These are phyloP conservation scores for Unio delphinus DNA, from an alignment of 2,888 invertebrate species.

Conservation along the genomic window DNA sequence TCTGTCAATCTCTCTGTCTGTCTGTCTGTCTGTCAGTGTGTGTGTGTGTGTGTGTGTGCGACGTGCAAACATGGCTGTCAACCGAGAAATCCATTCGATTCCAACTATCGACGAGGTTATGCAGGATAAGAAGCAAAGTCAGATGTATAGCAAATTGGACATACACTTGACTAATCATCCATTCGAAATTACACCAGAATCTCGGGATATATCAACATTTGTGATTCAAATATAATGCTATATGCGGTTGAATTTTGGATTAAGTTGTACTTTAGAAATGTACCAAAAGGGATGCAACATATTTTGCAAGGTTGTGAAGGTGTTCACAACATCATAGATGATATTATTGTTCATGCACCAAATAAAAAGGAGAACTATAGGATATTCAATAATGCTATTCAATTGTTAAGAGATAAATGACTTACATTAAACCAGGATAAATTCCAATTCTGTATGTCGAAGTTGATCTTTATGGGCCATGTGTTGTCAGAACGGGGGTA, in stretches of 20 bases:
- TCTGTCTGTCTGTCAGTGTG: too few relatives aligned
- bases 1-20: too few relatives aligned
- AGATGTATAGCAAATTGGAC: constrained; percentile 18
- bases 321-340: constrained; percentile 10
- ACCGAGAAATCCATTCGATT: constrained; percentile 18
- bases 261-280: constrained; percentile 1
- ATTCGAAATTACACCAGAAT: constrained; percentile 1
- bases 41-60: constrained; percentile 13
- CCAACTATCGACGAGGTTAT: constrained; percentile 21
- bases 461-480: constrained; percentile 18
- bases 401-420: constrained; percentile 5
- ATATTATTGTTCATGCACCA: constrained; percentile 10
- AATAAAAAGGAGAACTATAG: constrained; percentile 5
- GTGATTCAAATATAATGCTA: constrained; percentile 4
- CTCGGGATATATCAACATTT: constrained; percentile 5
- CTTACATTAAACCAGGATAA: constrained; percentile 17
- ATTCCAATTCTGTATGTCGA: constrained; percentile 14
- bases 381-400: constrained; percentile 2
- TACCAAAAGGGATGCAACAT: constrained; percentile 1
- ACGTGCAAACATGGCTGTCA: constrained; percentile 13
- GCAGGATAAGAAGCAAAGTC: constrained; percentile 8
- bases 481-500: constrained; percentile 8
- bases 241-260: constrained; percentile 6
- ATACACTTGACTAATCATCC: constrained; percentile 13
- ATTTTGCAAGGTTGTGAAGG: constrained; percentile 6